Base-by-base conservation (phyloP, 2,113 vertebrate species). In the Stomatorhinus ivindoensis region DNA sequence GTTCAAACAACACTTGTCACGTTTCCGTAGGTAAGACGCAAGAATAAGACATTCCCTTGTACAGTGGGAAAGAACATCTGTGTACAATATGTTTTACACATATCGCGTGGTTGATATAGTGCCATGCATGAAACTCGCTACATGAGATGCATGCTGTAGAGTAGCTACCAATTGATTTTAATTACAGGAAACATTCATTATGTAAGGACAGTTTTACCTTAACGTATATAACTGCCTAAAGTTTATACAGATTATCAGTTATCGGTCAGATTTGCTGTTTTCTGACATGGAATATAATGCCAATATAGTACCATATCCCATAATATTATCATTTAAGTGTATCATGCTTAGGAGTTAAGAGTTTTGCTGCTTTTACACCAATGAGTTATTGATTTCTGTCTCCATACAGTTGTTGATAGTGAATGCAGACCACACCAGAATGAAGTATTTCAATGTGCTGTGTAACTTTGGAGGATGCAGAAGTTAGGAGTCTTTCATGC, bases 311-410 rank as follows among this genome's bases (percentile, higher is more conserved):
- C 73, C n/a, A 39, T 80, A 42, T 69, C 9, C n/a, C 13, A 80
- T 42, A 80, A 69, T 69, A 27, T 31, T 31, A 65, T 13, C 61
- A 69, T 69, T 69, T 31, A 5, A 19, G 76, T 44, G 42, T 39
- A 82, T 39, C 15, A 42, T 21, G 19, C 35, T 80, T 13, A 80
- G 48, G 27, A 21, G n/a, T 48, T 86, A 4, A 86, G n/a, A 86
- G 46, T 27, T 48, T 44, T 31, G 88, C 2, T 55, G 86, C 84
- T 51, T 44, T 58, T 89, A 27, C 88, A 89, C n/a, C 47, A 61
- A 55, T 84, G 9, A 35, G 21, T 61, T 53, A 84, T 84, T 84
- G 51, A 89, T 89, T 83, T 42, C 48, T 58, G 31, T 89, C 27
- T 58, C 46, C 73, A 61, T 6, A 39, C 76, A 19, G 39, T 19